Evolutionary conservation across 1,140 invertebrate genomes (phyloP).

Genomic region (Drosophila tsacasi): DNA sequence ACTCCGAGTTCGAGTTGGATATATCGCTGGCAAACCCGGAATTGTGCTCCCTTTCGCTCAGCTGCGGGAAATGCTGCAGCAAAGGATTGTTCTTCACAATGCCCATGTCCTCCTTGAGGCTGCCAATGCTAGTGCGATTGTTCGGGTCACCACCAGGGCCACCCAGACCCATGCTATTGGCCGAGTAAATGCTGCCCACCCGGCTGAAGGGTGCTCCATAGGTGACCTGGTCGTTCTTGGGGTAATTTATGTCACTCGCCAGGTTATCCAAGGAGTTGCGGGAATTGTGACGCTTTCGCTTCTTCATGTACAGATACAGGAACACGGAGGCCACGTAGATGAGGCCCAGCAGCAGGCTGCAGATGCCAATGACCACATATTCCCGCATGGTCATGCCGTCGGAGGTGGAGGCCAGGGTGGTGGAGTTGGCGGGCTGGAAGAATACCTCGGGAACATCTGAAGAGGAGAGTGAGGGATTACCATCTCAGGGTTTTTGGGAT

Average conservation of each 20-base stretch:
- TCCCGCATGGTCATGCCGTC: slow-evolving; percentile 89
- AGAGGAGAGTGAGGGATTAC: background rate
- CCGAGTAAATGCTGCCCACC: slow-evolving; percentile 75
- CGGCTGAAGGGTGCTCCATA: slow-evolving; percentile 75
- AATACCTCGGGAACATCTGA: slow-evolving; percentile 92
- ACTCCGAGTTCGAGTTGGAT: slow-evolving; percentile 85
- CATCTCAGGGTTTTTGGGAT: background rate
- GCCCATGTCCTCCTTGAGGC: slow-evolving; percentile 84
- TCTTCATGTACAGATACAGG: slow-evolving; percentile 91
- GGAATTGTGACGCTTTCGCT: slow-evolving; percentile 82
- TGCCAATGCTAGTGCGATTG: slow-evolving; percentile 64
- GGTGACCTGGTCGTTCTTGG: slow-evolving; percentile 83
- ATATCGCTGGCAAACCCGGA: slow-evolving; percentile 85
- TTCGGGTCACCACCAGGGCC: slow-evolving; percentile 59
- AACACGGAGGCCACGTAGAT: slow-evolving; percentile 94
- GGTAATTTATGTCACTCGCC: slow-evolving; percentile 78
- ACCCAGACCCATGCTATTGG: slow-evolving; percentile 66
- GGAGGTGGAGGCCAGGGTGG: slow-evolving; percentile 84
- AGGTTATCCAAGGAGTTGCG: slow-evolving; percentile 73
- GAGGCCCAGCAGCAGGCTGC: slow-evolving; percentile 91
- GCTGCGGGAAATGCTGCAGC: slow-evolving; percentile 88
- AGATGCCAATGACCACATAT: slow-evolving; percentile 93
- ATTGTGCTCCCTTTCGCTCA: slow-evolving; percentile 86
- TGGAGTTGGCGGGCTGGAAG: slow-evolving; percentile 89
- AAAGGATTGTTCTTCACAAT: slow-evolving; percentile 92